Conservation (phyloP, 2,113 vertebrate genomes). For the Lophochroa leadbeateri region DNA sequence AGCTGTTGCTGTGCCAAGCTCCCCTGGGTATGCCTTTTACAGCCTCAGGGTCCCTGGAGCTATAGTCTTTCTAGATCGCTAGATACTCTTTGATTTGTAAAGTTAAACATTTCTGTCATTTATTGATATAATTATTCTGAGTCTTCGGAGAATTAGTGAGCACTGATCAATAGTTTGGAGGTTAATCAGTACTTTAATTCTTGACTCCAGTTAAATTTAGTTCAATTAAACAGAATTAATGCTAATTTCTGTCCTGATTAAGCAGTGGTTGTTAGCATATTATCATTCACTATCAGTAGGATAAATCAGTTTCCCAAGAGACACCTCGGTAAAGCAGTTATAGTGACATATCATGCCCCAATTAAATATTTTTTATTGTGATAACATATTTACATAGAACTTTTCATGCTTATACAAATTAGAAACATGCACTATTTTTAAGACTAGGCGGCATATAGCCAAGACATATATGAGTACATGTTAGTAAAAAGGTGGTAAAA, state of each 20-base stretch:
- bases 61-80: too few species aligned
- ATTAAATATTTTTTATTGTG: neutral
- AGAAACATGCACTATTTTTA: neutral
- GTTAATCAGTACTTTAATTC: conserved; percentile 58
- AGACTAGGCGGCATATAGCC: neutral
- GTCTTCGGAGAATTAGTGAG: conserved; percentile 24
- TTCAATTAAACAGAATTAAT: conserved; percentile 55
- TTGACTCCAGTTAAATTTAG: conserved; percentile 47
- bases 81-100: conserved; percentile 7
- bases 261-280: conserved; percentile 51
- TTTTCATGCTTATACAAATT: neutral
- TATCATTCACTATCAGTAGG: conserved; percentile 16
- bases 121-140: conserved; percentile 45
- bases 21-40: too few species aligned
- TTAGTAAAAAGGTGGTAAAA: neutral
- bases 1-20: too few species aligned
- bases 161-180: conserved; percentile 54
- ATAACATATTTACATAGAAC: neutral
- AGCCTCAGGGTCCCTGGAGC: too few species aligned
- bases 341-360: neutral
- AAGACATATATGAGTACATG: neutral
- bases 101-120: conserved; percentile 20
- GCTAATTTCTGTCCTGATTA: conserved; percentile 64
- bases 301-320: conserved; percentile 31
- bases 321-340: neutral